Evolutionary conservation across 37 sponge, comb jelly and placozoan species (phyloP), one percentile per base, ranked within the genome.

Genomic region (Tethya wilhelma): DNA sequence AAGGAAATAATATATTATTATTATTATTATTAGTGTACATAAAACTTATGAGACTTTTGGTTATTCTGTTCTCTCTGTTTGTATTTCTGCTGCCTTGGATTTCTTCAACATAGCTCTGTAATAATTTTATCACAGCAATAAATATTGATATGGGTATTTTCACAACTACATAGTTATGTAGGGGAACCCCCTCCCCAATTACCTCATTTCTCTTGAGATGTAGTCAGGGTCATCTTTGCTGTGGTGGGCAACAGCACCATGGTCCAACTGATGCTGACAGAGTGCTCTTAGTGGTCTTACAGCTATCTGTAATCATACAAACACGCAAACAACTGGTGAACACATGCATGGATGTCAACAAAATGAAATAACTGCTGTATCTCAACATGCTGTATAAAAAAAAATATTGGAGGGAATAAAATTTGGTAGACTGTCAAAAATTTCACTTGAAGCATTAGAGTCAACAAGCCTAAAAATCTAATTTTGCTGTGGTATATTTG

Each of bases 161-260:
- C 17, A n/a, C 11, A 62, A 26, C 30, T n/a, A 28, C 64, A 62
- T 23, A 62, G 20, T 26, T 28, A 62, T 62, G 8, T 25, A 62
- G 64, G 64, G 9, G 64, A 14, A 19, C 25, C 25, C n/a, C n/a
- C n/a, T n/a, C n/a, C n/a, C n/a, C n/a, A n/a, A n/a, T 60, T 28
- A 81, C 72, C 60, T 81, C 23, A 43, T 42, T 28, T 78, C 66
- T 38, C 70, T 69, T 38, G 81, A 58, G 26, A 79, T 37, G 39
- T 93, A 74, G 55, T 71, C n/a, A 1, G 73, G 77, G 63, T 89
- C 85, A 38, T 97, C 95, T 60, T 84, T 94, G 73, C 95, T 94
- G 44, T 89, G 82, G 59, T 94, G 95, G 2, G 58, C 70, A 4
- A 62, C 80, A 43, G 95, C 93, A 9, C 98, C 98, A 78, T 89